Conservation (phyloP, 2,797 vertebrate species). For the Gymnopithys bicolor region DNA sequence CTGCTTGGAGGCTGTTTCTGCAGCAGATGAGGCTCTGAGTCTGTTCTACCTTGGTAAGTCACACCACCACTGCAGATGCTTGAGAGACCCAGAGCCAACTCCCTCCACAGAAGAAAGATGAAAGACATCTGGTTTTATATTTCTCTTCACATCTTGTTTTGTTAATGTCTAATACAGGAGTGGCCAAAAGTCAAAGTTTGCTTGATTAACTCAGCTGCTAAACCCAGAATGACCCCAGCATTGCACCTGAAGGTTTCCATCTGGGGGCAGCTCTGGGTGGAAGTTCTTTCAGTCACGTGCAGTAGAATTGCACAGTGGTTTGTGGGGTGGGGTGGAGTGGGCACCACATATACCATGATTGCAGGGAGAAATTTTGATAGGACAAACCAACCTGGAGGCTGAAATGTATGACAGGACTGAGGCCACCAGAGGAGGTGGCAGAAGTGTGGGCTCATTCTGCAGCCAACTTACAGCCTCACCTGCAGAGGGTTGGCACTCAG, state of each 20-base stretch:
- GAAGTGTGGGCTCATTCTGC: neutral
- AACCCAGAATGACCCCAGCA: neutral
- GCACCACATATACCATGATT: fast-evolving
- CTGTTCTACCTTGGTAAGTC: neutral
- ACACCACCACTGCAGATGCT: neutral
- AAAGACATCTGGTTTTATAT: neutral
- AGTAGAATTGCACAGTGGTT: fast-evolving
- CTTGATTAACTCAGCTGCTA: neutral
- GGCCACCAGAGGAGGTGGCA: neutral
- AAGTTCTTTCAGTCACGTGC: neutral
- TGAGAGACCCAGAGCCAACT: neutral
- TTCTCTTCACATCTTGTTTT: neutral
- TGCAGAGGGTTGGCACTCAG: neutral
- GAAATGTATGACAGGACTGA: neutral
- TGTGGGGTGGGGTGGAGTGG: fast-evolving
- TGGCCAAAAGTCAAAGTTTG: neutral
- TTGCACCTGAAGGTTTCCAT: neutral
- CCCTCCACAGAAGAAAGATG: neutral
- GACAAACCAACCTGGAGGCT: neutral
- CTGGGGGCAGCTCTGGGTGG: neutral
- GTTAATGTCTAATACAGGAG: neutral
- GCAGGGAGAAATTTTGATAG: neutral
- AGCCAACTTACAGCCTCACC: neutral
- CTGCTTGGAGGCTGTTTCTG: neutral
- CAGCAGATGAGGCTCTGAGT: neutral